Conservation (phyloP, 2,888 invertebrate species). For the Dione juno region DNA sequence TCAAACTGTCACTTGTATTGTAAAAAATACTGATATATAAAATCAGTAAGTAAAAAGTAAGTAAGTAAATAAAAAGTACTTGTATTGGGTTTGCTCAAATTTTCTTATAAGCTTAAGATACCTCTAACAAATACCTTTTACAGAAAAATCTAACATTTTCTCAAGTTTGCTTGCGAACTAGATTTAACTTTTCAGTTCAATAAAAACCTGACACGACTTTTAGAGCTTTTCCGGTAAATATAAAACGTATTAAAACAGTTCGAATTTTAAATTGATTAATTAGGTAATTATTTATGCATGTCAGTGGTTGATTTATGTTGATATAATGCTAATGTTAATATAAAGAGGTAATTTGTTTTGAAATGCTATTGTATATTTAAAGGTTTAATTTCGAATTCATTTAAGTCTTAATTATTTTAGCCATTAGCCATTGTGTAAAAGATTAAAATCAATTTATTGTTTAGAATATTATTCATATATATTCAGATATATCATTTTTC, state of each 20-base stretch:
- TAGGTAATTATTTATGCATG: not conserved
- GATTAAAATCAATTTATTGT: too few species aligned
- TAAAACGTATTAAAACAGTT: not conserved
- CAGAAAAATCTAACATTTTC: conserved; percentile 21
- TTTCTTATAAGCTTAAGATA: conserved; percentile 6
- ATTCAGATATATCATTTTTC: too few species aligned
- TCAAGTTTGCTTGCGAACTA: conserved; percentile 16
- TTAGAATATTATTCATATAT: too few species aligned
- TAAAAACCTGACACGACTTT: conserved; percentile 25
- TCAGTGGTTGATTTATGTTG: not conserved
- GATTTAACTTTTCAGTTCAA: conserved; percentile 27
- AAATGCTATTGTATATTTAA: not conserved
- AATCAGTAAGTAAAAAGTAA: too few species aligned
- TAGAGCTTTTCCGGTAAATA: conserved; percentile 6
- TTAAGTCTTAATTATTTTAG: too few species aligned
- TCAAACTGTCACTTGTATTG: too few species aligned
- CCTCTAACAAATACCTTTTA: conserved; percentile 15
- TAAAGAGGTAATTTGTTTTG: not conserved
- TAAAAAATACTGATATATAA: too few species aligned
- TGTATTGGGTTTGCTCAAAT: not conserved
- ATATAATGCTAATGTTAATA: not conserved
- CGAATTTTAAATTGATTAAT: conserved; percentile 8
- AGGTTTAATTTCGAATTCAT: too few species aligned
- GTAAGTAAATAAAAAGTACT: too few species aligned
- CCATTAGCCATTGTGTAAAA: too few species aligned